Evolutionary conservation across 2,888 invertebrate genomes (phyloP).

Genomic region (Ferdinandea cuprea): DNA sequence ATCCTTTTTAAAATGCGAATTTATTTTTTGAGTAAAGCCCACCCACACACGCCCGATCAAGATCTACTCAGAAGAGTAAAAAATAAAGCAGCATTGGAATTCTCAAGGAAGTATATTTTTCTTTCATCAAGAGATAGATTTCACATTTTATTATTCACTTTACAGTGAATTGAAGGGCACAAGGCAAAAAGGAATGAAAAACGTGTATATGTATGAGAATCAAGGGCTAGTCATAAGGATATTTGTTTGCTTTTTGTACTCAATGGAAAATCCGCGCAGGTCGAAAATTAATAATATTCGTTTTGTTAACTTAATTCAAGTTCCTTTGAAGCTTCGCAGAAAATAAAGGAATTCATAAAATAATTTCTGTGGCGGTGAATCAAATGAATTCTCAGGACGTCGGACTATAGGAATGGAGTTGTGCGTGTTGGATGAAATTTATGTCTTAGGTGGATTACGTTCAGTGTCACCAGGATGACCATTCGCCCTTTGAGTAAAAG

Average conservation of each 20-base stretch:
- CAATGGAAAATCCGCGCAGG: too few species aligned
- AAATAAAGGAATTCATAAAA: neutral
- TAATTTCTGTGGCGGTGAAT: neutral
- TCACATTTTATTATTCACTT: constrained; percentile 6
- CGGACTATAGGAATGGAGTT: too few species aligned
- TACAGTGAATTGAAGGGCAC: too few species aligned
- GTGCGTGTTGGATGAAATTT: too few species aligned
- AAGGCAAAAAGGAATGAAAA: too few species aligned
- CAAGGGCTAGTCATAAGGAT: too few species aligned
- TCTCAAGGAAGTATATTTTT: neutral
- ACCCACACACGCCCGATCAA: neutral
- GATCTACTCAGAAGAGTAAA: neutral
- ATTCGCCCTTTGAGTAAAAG: too few species aligned
- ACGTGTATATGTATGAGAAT: too few species aligned
- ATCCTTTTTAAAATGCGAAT: neutral
- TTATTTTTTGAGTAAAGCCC: neutral
- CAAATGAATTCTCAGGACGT: too few species aligned
- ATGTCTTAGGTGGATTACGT: too few species aligned
- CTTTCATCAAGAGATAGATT: neutral
- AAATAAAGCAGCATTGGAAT: neutral
- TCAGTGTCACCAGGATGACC: too few species aligned
- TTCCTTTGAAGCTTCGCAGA: neutral
- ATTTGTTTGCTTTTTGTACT: too few species aligned
- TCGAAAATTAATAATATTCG: neutral
- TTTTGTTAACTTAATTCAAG: neutral